Base-by-base conservation (phyloP, 2,797 vertebrate genomes). In the Bufotes viridis region DNA sequence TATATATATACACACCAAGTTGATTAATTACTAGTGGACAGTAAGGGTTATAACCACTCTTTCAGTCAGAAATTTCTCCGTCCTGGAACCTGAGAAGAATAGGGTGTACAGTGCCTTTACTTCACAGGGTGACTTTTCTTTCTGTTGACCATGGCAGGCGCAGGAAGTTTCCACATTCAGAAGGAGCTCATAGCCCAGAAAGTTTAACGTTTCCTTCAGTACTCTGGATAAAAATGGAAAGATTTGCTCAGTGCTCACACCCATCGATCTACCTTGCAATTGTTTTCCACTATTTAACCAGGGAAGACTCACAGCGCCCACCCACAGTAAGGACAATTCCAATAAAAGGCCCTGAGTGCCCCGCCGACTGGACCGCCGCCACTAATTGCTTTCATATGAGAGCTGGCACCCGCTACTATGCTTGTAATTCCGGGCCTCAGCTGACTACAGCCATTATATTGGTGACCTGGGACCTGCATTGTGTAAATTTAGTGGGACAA, bases 351-450 rank as follows among this genome's bases (percentile, higher is more conserved):
- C 53, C 53, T 53, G 53, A 13, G 14, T 82, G 78, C 78, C 57
- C 29, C 9, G 15, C 20, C 24, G 57, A 65, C 69, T 67, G 86
- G 81, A 78, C 53, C 9, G 20, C 9, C 10, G 20, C 87, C 87
- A 78, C 87, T 86, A 89, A 89, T 89, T 18, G 79, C 55, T 86
- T 89, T 53, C 83, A 89, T 55, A 85, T 82, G 78, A 12, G 24
- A 49, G 57, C 49, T 57, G 67, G 75, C 76, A 78, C n/a, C 17
- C 67, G 65, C 65, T 24, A 26, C 65, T 70, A 55, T 87, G 69
- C 34, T 13, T 67, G 61, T 34, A 34, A 82, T 82, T 82, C 29
- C 51, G n/a, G 24, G 24, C 61, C 20, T 18, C 10, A 42, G 42
- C 42, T 42, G 22, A 53, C 79, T 3, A 76, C 70, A 20, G 13